phyloP scores from a whole-genome alignment of 2,113 vertebrate species.

The Toxotes chatareus region DNA sequence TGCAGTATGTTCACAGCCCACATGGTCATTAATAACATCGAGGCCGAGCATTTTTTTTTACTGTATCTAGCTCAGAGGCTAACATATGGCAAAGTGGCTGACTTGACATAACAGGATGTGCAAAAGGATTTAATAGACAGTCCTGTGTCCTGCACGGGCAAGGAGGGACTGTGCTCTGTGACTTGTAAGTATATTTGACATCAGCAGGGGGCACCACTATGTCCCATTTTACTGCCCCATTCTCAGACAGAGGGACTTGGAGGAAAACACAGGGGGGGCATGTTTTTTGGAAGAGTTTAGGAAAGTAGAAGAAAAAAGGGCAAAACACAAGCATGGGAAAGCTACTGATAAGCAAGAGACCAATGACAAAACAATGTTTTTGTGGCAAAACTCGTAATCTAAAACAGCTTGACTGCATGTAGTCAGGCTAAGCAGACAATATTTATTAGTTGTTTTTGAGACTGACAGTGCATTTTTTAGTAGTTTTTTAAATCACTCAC shows the following conservation, averaged over 20 bases:
- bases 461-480: not conserved
- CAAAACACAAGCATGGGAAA: not conserved
- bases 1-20: constrained; percentile 56
- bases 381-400: not conserved
- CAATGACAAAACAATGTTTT: not conserved
- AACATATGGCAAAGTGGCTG: constrained; percentile 65
- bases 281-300: not conserved
- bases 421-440: not conserved
- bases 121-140: constrained; percentile 30
- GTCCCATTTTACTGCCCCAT: constrained; percentile 18
- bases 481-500: not conserved
- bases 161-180: constrained; percentile 12
- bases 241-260: not conserved
- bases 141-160: constrained; percentile 7
- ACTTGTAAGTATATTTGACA: constrained; percentile 52
- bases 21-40: constrained; percentile 55
- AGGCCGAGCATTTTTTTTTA: constrained; percentile 54
- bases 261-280: not conserved
- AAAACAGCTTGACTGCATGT: not conserved
- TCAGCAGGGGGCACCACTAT: constrained; percentile 71
- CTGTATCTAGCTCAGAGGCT: constrained; percentile 61
- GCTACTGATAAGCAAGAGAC: not conserved
- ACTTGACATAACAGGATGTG: constrained; percentile 49
- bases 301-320: not conserved
- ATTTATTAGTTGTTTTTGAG: not conserved